Evolutionary conservation across 2,797 vertebrate genomes (phyloP).

Genomic region (Enteromius mattozi): DNA sequence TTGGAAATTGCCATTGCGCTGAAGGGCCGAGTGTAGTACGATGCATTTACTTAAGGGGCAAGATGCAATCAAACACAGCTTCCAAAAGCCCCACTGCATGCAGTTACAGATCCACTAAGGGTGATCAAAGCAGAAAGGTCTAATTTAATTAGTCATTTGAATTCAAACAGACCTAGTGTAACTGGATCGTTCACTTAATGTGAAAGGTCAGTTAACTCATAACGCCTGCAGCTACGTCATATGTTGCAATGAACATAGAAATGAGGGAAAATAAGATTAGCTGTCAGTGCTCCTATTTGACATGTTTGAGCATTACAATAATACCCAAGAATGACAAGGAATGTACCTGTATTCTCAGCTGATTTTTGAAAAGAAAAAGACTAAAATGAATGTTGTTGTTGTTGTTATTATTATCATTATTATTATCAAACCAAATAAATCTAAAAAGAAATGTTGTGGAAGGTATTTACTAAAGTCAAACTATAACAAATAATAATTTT

Average conservation of each 20-base stretch:
- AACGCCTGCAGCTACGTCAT: constrained; percentile 70
- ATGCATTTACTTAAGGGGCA: constrained; percentile 62
- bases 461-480: background rate
- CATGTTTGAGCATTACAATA: constrained; percentile 17
- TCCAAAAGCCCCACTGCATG: constrained; percentile 56
- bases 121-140: constrained; percentile 70
- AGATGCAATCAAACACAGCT: constrained; percentile 30
- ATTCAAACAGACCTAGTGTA: constrained; percentile 77
- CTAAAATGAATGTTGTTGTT: background rate
- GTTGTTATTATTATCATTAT: background rate
- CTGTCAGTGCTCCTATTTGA: constrained; percentile 10
- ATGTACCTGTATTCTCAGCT: constrained; percentile 16
- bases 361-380: constrained; percentile 64
- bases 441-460: background rate
- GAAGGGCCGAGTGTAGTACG: constrained; percentile 63
- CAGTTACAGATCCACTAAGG: constrained; percentile 68
- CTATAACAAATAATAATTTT: background rate
- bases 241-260: constrained; percentile 66
- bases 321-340: constrained; percentile 20
- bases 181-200: constrained; percentile 79
- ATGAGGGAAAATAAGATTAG: constrained; percentile 25
- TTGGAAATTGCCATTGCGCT: constrained; percentile 67
- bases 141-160: constrained; percentile 79
- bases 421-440: background rate
- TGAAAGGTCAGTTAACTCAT: constrained; percentile 81